A percentile compares a stretch with the other conserved stretches of the same genome.
Conservation (phyloP, 1,140 invertebrate species). For the Cotesia glomerata region DNA sequence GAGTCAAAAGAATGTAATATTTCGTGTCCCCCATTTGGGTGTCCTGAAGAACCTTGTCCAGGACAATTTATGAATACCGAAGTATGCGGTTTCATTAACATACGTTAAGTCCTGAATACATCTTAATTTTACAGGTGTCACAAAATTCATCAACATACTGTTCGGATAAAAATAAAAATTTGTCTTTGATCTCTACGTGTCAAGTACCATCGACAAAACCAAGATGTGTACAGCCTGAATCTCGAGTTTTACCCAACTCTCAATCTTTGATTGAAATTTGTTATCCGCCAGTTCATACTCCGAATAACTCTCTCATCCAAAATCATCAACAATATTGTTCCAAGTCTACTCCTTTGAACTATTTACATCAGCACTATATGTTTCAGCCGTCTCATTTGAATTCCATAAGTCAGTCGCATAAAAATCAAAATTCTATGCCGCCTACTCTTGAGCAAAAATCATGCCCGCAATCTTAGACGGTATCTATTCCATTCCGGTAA, state of each 20-base stretch:
- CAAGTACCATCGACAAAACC: neutral
- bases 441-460: neutral
- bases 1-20: slow-evolving; percentile 47
- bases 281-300: neutral
- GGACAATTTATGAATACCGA: slow-evolving; percentile 44
- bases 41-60: slow-evolving; percentile 45
- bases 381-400: no score
- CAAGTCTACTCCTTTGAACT: no score
- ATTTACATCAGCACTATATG: neutral
- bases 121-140: no score
- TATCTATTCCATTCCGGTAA: slow-evolving; percentile 16
- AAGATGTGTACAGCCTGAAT: neutral
- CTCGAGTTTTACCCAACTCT: neutral
- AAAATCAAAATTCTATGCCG: neutral
- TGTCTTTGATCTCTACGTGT: neutral
- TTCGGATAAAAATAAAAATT: neutral
- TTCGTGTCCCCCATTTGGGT: slow-evolving; percentile 48
- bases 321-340: neutral
- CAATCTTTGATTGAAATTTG: neutral
- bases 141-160: neutral
- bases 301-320: neutral
- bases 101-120: no score
- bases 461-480: slow-evolving; percentile 1
- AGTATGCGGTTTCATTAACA: slow-evolving; percentile 12
- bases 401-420: neutral